Evolutionary conservation across 1,140 invertebrate genomes (phyloP), one percentile per base, ranked within the genome.

Genomic region (Danaus melanippus): DNA sequence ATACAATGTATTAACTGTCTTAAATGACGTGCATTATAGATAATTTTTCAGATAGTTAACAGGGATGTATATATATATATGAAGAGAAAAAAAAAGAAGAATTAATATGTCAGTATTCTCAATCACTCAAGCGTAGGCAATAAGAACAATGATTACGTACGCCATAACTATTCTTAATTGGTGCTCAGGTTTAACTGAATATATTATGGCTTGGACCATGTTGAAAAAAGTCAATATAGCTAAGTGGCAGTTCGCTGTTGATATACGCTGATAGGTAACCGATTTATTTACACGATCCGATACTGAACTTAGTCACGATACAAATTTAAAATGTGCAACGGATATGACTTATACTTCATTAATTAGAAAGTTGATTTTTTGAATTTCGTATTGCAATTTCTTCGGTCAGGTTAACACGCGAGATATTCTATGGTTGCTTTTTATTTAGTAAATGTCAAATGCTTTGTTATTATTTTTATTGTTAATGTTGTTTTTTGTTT

Each of bases 81-180:
- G 15, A 1, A 3, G 3, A 15, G 10, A 12, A 21, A 54, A 59
- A 59, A 54, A 54, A 50, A 15, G 12, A 42, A 54, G 54, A 60
- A 60, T 54, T 54, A 60, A 60, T 46, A 60, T 50, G 58, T 60
- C 52, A 60, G 58, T 50, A 60, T 49, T 39, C 47, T 57, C 49
- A 46, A 60, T 60, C 58, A 60, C 53, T 53, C 52, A 52, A 60
- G 59, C 68, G 67, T 76, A 66, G 63, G 61, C 68, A 70, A 63
- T 71, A 75, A 74, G 69, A 73, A 64, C 64, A 76, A 75, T 71
- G 71, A 79, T 80, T 73, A 70, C 62, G 62, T 71, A 57, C 58
- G 57, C 62, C 57, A 67, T 75, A 67, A 75, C 66, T 68, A 71
- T 66, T 69, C 64, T 74, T 80, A 80, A 80, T 80, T 79, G 76